A percentile compares a stretch with the other conserved stretches of the same genome.
Conservation (phyloP, 2,888 invertebrate genomes). For the Phalera bucephala region DNA sequence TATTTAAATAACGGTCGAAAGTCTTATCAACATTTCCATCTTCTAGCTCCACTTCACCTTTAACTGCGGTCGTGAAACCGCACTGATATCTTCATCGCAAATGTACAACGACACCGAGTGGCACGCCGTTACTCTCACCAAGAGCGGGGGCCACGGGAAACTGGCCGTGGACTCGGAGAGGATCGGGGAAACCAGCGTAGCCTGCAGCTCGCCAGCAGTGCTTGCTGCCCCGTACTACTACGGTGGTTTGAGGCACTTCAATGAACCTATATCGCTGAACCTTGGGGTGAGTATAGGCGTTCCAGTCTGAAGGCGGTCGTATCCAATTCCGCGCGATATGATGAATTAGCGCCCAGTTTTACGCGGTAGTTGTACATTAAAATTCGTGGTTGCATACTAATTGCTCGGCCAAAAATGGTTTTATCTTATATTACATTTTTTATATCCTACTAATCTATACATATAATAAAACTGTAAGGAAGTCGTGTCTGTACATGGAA, state of each 20-base stretch:
- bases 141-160: slow-evolving; percentile 85
- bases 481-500: too few species aligned
- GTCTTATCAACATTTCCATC: too few species aligned
- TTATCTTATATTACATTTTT: not conserved
- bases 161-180: slow-evolving; percentile 86
- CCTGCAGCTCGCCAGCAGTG: slow-evolving; percentile 72
- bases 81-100: slow-evolving; percentile 79
- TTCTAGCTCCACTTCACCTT: slow-evolving; percentile 86
- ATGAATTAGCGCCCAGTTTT: too few species aligned
- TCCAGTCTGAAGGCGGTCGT: too few species aligned
- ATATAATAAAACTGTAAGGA: too few species aligned
- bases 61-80: slow-evolving; percentile 87
- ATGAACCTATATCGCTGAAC: slow-evolving; percentile 52
- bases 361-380: too few species aligned
- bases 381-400: too few species aligned
- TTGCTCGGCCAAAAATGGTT: not conserved
- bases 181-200: slow-evolving; percentile 77
- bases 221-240: slow-evolving; percentile 89
- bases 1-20: too few species aligned
- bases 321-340: too few species aligned
- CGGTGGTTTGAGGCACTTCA: slow-evolving; percentile 86
- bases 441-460: too few species aligned
- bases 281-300: slow-evolving; percentile 48
- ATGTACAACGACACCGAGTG: slow-evolving; percentile 89
- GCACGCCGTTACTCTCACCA: slow-evolving; percentile 89